Base-by-base conservation (phyloP, 2,113 vertebrate species). In the Myiagra hebetior region DNA sequence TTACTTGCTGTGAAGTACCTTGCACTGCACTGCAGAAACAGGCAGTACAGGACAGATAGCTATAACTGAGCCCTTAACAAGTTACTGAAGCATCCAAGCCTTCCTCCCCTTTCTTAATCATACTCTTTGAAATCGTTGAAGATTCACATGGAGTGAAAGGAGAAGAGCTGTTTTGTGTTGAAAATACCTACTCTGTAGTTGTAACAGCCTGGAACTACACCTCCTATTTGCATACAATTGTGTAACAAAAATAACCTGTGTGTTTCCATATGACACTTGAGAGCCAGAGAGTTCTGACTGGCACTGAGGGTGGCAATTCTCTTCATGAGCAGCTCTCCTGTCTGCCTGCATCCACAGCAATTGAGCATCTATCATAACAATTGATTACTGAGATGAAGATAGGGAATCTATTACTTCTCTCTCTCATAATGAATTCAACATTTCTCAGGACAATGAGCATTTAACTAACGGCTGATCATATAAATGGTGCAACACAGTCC, bases 401-500 rank as follows among this genome's bases (percentile, higher is more conserved):
- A 87, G 82, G 27, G 63, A 87, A 93, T 35, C 53, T 69, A 52
- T 68, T 56, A 79, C 69, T 93, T 79, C 10, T 78, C 65, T 90
- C 92, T 73, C 56, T 53, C 74, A 41, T 81, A 89, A 96, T 69
- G n/a, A 97, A 94, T 86, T 94, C 67, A 95, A 53, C 67, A 69
- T 91, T 95, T 94, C 90, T 96, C 69, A 94, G 83, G 80, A 97
- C 85, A 93, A 73, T 30, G 46, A 94, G 30, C 24, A 81, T 95
- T 96, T 93, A 92, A 95, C 96, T 93, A 94, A 96, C 91, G 87
- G 91, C 75, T 77, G 70, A 96, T 79, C 35, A 3, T 26, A 42
- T 60, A 52, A 75, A 56, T 14, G 39, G 63, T 85, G 56, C 78
- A 87, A 96, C 91, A 22, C n/a, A 89, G 80, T 49, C 37, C 39